Conservation (phyloP, 2,113 vertebrate species). For the Varanus komodoensis region DNA sequence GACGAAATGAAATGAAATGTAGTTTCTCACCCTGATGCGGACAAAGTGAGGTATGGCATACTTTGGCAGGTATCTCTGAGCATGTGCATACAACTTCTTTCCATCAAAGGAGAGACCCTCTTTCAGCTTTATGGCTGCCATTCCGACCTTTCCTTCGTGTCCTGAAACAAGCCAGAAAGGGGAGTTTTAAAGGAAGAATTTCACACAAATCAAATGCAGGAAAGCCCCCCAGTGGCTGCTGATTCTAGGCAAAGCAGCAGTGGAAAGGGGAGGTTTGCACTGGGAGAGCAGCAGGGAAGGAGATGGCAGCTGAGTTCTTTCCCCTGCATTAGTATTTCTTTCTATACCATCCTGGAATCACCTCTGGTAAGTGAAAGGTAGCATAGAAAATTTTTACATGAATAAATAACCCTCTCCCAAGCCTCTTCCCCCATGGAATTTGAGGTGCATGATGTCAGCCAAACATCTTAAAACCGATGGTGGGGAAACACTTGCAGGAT, state of each 20-base stretch:
- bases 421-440: neutral
- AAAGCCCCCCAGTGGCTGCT: neutral
- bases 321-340: neutral
- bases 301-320: neutral
- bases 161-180: slow-evolving; percentile 61
- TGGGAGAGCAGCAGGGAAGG: neutral
- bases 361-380: neutral
- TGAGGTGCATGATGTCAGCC: neutral
- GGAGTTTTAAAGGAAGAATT: neutral
- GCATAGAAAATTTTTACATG: neutral
- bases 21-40: slow-evolving; percentile 82
- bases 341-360: neutral
- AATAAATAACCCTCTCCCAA: neutral
- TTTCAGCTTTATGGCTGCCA: slow-evolving; percentile 83
- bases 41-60: slow-evolving; percentile 87
- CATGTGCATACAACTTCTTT: slow-evolving; percentile 72
- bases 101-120: slow-evolving; percentile 78
- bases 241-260: neutral
- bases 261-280: neutral
- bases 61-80: slow-evolving; percentile 75
- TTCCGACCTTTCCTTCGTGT: slow-evolving; percentile 88
- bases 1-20: neutral
- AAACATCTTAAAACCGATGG: too few relatives aligned
- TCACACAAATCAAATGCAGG: neutral
- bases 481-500: too few relatives aligned